phyloP scores from a whole-genome alignment of 37 sponge, comb jelly and placozoan species.

The Cladorhizidae sp. region DNA sequence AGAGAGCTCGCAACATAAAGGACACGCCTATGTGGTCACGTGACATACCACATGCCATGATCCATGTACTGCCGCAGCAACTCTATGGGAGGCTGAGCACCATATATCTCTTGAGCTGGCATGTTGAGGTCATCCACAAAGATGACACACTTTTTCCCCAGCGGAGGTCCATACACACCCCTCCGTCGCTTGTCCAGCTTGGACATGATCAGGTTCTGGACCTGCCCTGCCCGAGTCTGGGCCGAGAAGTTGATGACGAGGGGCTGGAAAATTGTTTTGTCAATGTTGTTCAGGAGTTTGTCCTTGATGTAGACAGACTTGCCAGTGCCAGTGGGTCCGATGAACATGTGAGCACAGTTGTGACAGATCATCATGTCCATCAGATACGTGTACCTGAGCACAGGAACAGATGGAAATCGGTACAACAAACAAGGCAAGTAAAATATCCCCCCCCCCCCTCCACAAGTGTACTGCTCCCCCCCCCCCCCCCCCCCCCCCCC shows the following conservation, averaged over 20 bases:
- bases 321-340: slow-evolving; percentile 99
- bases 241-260: slow-evolving; percentile 98
- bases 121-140: slow-evolving; percentile 99
- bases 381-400: slow-evolving; percentile 81
- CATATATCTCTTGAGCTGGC: slow-evolving; percentile 95
- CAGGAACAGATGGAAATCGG: neutral
- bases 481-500: too few relatives aligned
- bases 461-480: too few relatives aligned
- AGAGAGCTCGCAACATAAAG: too few relatives aligned
- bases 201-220: slow-evolving; percentile 94
- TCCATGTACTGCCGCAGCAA: slow-evolving; percentile 96
- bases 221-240: slow-evolving; percentile 92
- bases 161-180: slow-evolving; percentile 96
- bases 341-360: slow-evolving; percentile 77
- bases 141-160: slow-evolving; percentile 95
- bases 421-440: too few relatives aligned
- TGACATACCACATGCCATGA: slow-evolving; percentile 87
- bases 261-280: slow-evolving; percentile 85
- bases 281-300: slow-evolving; percentile 89
- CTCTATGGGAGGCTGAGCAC: slow-evolving; percentile 99
- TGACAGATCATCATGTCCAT: slow-evolving; percentile 91
- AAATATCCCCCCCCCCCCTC: too few relatives aligned
- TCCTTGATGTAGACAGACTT: slow-evolving; percentile 98
- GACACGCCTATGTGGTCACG: too few relatives aligned
- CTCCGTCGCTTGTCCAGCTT: slow-evolving; percentile 95